phyloP scores from a whole-genome alignment of 2,113 vertebrate genomes.

The Cyprinodon variegatus region DNA sequence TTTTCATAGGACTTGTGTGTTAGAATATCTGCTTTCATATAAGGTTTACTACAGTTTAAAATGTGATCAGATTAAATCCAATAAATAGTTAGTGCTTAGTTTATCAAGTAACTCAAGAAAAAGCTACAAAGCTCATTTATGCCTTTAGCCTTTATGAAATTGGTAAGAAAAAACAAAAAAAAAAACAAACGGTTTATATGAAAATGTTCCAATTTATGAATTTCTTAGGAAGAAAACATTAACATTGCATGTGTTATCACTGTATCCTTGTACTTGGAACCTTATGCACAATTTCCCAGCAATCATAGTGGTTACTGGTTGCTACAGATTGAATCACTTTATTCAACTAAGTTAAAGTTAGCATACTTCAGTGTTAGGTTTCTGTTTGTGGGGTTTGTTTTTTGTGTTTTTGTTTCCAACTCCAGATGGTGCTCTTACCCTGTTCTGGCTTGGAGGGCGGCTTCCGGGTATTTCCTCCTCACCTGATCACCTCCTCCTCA shows the following conservation, averaged over 20 bases:
- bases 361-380: neutral
- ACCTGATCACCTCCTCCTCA: no score
- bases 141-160: neutral
- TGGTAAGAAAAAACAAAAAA: neutral
- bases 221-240: slow-evolving; percentile 25
- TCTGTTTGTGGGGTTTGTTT: no score
- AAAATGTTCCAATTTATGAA: neutral
- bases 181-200: no score
- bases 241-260: slow-evolving; percentile 55
- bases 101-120: neutral
- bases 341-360: slow-evolving; percentile 64
- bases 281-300: slow-evolving; percentile 38
- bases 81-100: neutral
- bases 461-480: no score
- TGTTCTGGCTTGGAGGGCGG: no score
- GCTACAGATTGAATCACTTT: slow-evolving; percentile 49
- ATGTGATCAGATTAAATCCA: neutral
- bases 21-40: neutral
- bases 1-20: neutral
- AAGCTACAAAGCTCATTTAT: neutral
- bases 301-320: slow-evolving; percentile 55
- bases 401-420: no score
- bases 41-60: neutral
- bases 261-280: slow-evolving; percentile 55
- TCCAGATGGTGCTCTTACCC: no score